Evolutionary conservation across 2,888 invertebrate species (phyloP).

Genomic region (Celastrina argiolus): DNA sequence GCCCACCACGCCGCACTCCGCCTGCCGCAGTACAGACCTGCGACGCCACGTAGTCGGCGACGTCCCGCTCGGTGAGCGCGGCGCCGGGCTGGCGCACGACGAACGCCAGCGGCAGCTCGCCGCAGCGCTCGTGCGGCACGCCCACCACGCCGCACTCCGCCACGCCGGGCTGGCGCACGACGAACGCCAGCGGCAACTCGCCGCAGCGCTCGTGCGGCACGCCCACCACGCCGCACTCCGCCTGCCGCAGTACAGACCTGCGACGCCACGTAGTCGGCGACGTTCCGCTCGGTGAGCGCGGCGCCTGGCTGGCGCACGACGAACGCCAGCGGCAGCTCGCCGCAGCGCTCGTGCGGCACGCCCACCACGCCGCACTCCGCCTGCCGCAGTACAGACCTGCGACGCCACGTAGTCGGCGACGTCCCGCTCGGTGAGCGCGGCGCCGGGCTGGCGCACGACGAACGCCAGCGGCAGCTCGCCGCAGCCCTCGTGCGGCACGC

Average conservation of each 20-base stretch:
- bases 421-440: slow-evolving; percentile 71
- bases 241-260: no score
- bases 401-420: slow-evolving; percentile 74
- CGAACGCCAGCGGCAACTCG: slow-evolving; percentile 89
- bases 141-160: slow-evolving; percentile 91
- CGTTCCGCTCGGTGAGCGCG: slow-evolving; percentile 72
- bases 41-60: slow-evolving; percentile 73
- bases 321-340: slow-evolving; percentile 87
- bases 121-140: slow-evolving; percentile 82
- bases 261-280: slow-evolving; percentile 73
- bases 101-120: slow-evolving; percentile 87
- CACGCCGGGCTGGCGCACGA: slow-evolving; percentile 83
- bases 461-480: slow-evolving; percentile 89
- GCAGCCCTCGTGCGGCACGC: slow-evolving; percentile 82
- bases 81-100: slow-evolving; percentile 80
- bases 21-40: slow-evolving; percentile 81
- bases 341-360: slow-evolving; percentile 82
- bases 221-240: no score
- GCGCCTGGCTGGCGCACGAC: slow-evolving; percentile 80
- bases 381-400: slow-evolving; percentile 80
- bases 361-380: slow-evolving; percentile 91
- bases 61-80: slow-evolving; percentile 72
- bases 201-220: slow-evolving; percentile 81
- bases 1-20: slow-evolving; percentile 90
- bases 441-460: slow-evolving; percentile 80